phyloP scores from a whole-genome alignment of 2,888 invertebrate species.

The Tetragnatha montana region DNA sequence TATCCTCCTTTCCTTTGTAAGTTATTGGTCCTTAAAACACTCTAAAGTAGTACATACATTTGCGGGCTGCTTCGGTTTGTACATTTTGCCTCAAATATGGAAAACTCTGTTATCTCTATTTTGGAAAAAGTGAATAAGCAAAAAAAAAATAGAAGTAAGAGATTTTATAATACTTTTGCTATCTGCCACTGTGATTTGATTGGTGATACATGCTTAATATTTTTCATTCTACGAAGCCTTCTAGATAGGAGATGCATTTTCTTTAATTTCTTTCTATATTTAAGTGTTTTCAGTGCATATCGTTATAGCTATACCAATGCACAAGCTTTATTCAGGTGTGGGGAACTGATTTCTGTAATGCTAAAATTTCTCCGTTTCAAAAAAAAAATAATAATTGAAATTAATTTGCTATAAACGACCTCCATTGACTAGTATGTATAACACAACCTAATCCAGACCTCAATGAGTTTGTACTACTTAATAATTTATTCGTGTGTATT shows the following conservation, averaged over 20 bases:
- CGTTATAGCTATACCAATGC: conserved; percentile 60
- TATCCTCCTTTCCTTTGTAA: neutral
- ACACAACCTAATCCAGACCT: too few relatives aligned
- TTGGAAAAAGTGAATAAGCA: conserved; percentile 20
- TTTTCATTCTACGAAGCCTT: conserved; percentile 35
- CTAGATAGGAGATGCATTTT: conserved; percentile 1
- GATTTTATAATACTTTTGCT: conserved; percentile 62
- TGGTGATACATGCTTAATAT: conserved; percentile 60
- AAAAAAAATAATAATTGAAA: too few relatives aligned
- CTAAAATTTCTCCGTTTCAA: too few relatives aligned
- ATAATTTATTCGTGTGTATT: too few relatives aligned
- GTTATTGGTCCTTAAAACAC: neutral
- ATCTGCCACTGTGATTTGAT: conserved; percentile 66
- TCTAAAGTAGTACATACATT: neutral
- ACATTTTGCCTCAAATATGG: conserved; percentile 5
- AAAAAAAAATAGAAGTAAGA: conserved; percentile 38
- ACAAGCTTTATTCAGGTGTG: conserved; percentile 48
- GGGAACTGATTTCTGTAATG: conserved; percentile 13
- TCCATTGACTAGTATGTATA: too few relatives aligned
- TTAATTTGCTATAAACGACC: too few relatives aligned
- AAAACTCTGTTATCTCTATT: conserved; percentile 19
- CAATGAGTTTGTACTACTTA: too few relatives aligned
- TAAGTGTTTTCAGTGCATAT: conserved; percentile 20
- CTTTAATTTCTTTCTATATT: conserved; percentile 37
- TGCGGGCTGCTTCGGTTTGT: conserved; percentile 31